phyloP scores from a whole-genome alignment of 2,797 vertebrate genomes.

The Anguilla pacifica region DNA sequence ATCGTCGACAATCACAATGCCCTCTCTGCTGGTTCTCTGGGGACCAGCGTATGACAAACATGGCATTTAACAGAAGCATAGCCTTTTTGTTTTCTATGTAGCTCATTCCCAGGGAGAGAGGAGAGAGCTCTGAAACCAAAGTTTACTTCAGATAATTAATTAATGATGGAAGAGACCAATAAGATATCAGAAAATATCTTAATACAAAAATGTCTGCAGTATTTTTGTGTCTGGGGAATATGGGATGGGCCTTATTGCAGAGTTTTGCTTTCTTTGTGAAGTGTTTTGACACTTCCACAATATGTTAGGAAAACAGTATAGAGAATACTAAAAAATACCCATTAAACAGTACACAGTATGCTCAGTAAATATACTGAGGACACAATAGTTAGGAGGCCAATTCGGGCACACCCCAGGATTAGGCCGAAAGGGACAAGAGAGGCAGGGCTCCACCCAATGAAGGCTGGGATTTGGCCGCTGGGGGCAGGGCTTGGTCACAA shows the following conservation, averaged over 20 bases:
- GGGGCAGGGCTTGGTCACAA: background rate
- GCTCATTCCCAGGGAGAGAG: background rate
- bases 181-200: no score
- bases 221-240: background rate
- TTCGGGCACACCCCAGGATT: background rate
- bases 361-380: no score
- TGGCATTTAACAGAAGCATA: background rate
- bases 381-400: no score
- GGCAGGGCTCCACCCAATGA: background rate
- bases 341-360: no score
- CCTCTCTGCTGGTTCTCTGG: background rate
- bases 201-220: background rate
- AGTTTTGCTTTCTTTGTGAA: background rate
- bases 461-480: background rate
- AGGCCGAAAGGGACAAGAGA: background rate
- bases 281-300: background rate
- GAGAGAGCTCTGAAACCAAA: background rate
- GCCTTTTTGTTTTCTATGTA: background rate
- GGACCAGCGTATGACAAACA: background rate
- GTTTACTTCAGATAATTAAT: no score
- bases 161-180: no score
- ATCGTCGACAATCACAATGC: background rate
- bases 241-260: background rate
- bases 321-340: no score
- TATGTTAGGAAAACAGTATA: no score